Evolutionary conservation across 2,888 invertebrate genomes (phyloP), one percentile per base, ranked within the genome.

Genomic region (Teleiodes luculella): DNA sequence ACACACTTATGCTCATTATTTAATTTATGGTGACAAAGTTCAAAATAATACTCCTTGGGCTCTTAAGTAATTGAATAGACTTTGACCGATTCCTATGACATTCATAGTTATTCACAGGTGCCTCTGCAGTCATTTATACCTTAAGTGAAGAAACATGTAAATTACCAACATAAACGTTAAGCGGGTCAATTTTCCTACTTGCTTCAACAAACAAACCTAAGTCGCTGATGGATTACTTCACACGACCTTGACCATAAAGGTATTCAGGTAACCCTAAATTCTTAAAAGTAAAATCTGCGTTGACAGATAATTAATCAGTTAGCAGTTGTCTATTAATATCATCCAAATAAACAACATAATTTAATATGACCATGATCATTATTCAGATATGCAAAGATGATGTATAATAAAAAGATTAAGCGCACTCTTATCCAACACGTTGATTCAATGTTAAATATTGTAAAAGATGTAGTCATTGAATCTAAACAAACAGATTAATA

Each of bases 311-410:
- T 57, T 69, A 65, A 66, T 64, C 65, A 70, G 58, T 64, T 59
- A 64, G 61, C 57, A 58, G 49, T 36, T 49, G 60, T 58, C 61
- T 63, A 67, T 62, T 61, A 60, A 67, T 58, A 68, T 62, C 57
- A 57, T 49, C 61, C 67, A 71, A 71, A 70, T 70, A 70, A 77
- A 76, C 72, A 75, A 68, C 66, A 64, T 68, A 66, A 62, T 66
- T 62, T 61, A 61, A 54, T 55, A 56, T 72, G 80, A 65, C 76
- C 76, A 67, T 78, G 78, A 77, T 78, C 63, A 75, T 67, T 78
- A 80, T 78, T 78, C 76, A 76, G 67, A 66, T 77, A 80, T 79
- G 72, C 73, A 68, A 66, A 78, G 71, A 72, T 58, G 72, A 72
- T 72, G 67, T 66, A 70, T 70, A 70, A 69, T 68, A 69, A 68